These are phyloP conservation scores for Ibidorhyncha struthersii DNA, from an alignment of 2,113 vertebrate genomes.

Conservation along the genomic window DNA sequence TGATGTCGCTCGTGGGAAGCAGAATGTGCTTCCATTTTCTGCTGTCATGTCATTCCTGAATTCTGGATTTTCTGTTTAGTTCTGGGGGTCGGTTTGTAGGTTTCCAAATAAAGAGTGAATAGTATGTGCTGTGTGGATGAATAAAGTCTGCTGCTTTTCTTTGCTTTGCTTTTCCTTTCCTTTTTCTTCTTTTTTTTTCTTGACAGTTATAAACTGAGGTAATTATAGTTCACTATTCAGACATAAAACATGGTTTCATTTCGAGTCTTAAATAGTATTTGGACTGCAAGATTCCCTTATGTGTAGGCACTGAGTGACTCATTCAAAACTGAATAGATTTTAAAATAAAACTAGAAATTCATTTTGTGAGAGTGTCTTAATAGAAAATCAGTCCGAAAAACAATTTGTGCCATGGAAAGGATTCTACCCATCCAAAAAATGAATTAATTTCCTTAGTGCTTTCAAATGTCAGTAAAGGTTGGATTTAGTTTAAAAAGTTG, in stretches of 20 bases:
- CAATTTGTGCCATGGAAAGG: background rate
- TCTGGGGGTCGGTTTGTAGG: background rate
- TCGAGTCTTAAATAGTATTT: conserved; percentile 50
- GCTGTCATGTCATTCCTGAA: background rate
- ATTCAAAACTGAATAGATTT: conserved; percentile 57
- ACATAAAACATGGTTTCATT: conserved; percentile 52
- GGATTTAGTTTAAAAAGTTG: background rate
- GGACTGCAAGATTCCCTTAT: conserved; percentile 43
- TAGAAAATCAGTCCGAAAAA: background rate
- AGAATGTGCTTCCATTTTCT: background rate
- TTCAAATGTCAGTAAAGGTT: conserved; percentile 1
- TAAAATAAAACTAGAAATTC: conserved; percentile 41
- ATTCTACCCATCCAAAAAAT: background rate
- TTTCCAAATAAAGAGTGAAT: background rate
- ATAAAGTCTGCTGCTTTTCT: background rate
- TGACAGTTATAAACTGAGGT: conserved; percentile 19
- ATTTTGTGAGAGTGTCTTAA: conserved; percentile 6
- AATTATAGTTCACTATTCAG: conserved; percentile 45
- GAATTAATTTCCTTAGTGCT: background rate
- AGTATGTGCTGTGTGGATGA: background rate
- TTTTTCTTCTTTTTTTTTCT: background rate
- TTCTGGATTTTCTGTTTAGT: background rate
- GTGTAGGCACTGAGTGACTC: conserved; percentile 41
- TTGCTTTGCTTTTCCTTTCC: background rate
- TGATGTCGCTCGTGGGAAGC: background rate